Evolutionary conservation across 2,113 vertebrate species (phyloP).

Genomic region (Pandion haliaetus): DNA sequence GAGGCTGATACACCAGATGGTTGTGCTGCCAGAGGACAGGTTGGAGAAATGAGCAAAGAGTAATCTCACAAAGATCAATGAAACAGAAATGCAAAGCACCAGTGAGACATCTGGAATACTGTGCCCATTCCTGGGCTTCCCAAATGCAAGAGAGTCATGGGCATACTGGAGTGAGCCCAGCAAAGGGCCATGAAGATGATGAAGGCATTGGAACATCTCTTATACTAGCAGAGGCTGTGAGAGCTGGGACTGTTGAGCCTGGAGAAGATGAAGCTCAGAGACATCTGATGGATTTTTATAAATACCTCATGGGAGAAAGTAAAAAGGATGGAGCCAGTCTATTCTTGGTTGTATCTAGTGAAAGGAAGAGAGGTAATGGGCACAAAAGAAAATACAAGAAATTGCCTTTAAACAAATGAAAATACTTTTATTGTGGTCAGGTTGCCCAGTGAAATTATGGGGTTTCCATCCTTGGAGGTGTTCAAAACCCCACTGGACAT

Average conservation of each 20-base stretch:
- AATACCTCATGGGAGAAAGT: background rate
- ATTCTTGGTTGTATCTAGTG: background rate
- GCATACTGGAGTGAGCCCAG: background rate
- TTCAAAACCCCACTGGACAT: background rate
- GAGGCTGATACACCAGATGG: background rate
- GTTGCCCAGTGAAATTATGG: background rate
- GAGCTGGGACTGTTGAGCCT: accelerated
- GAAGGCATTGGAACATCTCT: background rate
- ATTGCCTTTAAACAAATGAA: background rate
- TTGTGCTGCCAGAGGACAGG: background rate
- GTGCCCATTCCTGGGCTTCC: background rate
- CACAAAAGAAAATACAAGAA: background rate
- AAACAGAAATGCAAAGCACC: background rate
- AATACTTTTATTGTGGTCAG: background rate
- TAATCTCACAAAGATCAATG: background rate
- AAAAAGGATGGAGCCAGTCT: background rate
- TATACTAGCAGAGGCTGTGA: background rate
- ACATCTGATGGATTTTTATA: background rate
- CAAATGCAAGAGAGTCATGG: background rate
- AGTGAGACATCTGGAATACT: background rate
- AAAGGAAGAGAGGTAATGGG: background rate
- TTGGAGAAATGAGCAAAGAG: background rate
- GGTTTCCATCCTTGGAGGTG: background rate
- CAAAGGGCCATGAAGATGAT: background rate
- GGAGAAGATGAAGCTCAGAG: background rate